phyloP scores from a whole-genome alignment of 2,888 invertebrate species.

The Prosopocoilus inquinatus region DNA sequence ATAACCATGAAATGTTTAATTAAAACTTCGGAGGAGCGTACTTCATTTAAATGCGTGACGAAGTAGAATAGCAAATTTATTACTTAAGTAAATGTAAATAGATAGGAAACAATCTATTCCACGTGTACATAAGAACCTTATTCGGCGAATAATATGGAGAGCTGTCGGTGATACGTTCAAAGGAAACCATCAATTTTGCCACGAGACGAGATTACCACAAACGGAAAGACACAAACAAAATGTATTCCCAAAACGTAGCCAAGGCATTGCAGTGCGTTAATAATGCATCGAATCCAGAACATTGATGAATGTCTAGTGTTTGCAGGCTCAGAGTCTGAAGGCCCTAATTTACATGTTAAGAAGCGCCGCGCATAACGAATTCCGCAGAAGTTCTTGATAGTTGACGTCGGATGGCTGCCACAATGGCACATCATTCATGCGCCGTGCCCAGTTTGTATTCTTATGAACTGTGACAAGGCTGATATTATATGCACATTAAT shows the following conservation, averaged over 20 bases:
- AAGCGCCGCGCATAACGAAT: constrained; percentile 28
- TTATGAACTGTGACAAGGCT: constrained; percentile 15
- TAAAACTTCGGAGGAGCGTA: no score
- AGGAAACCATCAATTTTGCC: no score
- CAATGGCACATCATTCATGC: constrained; percentile 26
- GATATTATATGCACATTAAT: constrained; percentile 3
- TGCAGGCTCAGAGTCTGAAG: constrained; percentile 15
- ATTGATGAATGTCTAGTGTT: constrained; percentile 23
- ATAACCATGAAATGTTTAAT: no score
- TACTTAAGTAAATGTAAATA: no score
- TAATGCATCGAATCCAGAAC: constrained; percentile 24
- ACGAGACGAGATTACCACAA: not conserved
- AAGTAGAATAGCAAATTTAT: no score
- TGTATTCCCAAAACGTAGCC: constrained; percentile 17
- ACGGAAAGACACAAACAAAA: constrained; percentile 5
- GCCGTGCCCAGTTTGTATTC: constrained; percentile 22
- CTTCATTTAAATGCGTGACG: no score
- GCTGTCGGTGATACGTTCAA: no score
- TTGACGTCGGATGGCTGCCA: constrained; percentile 24
- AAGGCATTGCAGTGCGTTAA: constrained; percentile 21
- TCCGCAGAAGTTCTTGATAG: constrained; percentile 26
- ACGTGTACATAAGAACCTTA: no score
- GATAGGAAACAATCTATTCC: no score
- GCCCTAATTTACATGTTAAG: constrained; percentile 31
- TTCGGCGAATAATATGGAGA: no score